These are phyloP conservation scores for Enteromius unitaeniatus DNA, from an alignment of 2,797 vertebrate genomes.

Conservation along the genomic window DNA sequence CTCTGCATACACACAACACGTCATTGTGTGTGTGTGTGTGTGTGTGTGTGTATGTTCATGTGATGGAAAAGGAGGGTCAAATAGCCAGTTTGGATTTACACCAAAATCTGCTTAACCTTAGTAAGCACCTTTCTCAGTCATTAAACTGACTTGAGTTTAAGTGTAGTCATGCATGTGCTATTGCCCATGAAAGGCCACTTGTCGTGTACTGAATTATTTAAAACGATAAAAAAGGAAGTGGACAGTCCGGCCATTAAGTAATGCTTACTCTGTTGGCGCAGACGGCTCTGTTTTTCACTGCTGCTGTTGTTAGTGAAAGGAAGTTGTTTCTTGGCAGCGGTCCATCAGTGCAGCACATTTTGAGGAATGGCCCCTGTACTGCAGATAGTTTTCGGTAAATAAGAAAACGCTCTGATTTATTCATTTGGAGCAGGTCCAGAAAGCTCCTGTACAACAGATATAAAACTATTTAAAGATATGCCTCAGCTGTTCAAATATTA, in stretches of 20 bases:
- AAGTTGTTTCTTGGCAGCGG: constrained; percentile 45
- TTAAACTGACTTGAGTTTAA: neutral
- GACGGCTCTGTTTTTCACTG: constrained; percentile 19
- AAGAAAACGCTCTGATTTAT: constrained; percentile 23
- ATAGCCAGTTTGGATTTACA: constrained; percentile 33
- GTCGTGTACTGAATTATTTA: constrained; percentile 26
- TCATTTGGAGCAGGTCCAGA: neutral
- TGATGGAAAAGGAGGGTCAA: constrained; percentile 36
- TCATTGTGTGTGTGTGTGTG: constrained; percentile 11
- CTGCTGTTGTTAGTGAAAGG: constrained; percentile 22
- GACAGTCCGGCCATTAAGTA: constrained; percentile 24
- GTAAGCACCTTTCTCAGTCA: constrained; percentile 15
- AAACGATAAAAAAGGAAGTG: constrained; percentile 6
- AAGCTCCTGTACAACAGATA: neutral
- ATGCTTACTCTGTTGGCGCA: constrained; percentile 18
- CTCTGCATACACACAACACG: constrained; percentile 44
- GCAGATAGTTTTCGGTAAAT: constrained; percentile 35
- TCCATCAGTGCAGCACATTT: constrained; percentile 50
- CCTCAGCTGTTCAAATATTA: neutral
- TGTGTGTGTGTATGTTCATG: constrained; percentile 36
- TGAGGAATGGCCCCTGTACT: constrained; percentile 40
- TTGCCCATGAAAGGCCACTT: constrained; percentile 9
- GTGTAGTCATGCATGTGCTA: constrained; percentile 21
- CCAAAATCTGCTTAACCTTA: constrained; percentile 1
- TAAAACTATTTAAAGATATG: constrained; percentile 1